Percentiles rank a stretch among this genome's conserved stretches.
Conservation (phyloP, 1,140 invertebrate genomes). For the Drosophila orena region DNA sequence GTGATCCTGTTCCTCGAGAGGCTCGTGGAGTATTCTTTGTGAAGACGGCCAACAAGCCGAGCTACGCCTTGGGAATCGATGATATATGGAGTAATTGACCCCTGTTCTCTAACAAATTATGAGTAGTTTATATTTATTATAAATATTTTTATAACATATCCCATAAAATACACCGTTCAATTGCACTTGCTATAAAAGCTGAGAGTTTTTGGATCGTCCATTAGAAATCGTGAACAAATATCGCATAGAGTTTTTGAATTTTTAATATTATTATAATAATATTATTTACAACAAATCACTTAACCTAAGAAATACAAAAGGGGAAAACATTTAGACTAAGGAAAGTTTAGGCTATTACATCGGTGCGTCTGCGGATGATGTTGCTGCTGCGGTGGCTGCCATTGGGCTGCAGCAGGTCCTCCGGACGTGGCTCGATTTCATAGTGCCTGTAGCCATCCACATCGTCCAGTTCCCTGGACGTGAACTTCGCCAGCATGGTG, state of each 20-base stretch:
- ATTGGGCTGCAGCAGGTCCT: conserved; percentile 71
- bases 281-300: conserved; percentile 50
- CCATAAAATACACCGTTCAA: conserved; percentile 41
- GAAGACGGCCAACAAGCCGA: conserved; percentile 86
- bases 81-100: conserved; percentile 23
- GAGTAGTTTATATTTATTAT: conserved; percentile 8
- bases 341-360: conserved; percentile 70
- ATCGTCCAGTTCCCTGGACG: conserved; percentile 92
- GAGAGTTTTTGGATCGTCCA: background rate
- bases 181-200: background rate
- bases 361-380: conserved; percentile 72
- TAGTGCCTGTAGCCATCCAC: conserved; percentile 92
- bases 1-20: conserved; percentile 86
- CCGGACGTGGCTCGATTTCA: conserved; percentile 85
- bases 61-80: conserved; percentile 85
- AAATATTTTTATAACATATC: conserved; percentile 25
- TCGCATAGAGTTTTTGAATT: too few relatives aligned
- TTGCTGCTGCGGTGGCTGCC: conserved; percentile 61
- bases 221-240: too few relatives aligned
- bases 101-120: background rate
- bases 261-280: conserved; percentile 10
- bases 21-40: conserved; percentile 88
- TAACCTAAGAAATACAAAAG: conserved; percentile 57
- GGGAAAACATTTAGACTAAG: conserved; percentile 15
- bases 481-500: conserved; percentile 92